phyloP scores from a whole-genome alignment of 2,888 invertebrate genomes.

The Protonemura montana region DNA sequence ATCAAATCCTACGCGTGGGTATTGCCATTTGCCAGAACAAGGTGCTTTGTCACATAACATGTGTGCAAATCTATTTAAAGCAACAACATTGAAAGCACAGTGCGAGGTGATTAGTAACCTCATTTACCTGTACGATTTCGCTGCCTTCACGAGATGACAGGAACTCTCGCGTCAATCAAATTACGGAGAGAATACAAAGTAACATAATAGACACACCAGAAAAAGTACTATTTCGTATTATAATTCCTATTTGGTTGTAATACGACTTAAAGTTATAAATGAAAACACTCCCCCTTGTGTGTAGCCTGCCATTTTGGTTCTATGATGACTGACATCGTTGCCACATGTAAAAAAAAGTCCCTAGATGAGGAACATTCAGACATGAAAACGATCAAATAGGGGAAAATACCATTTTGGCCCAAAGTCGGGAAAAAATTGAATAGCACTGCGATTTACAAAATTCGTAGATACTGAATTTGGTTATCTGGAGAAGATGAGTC shows the following conservation, averaged over 20 bases:
- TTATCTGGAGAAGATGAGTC: too few species aligned
- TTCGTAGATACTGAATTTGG: too few species aligned
- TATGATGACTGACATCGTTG: too few species aligned
- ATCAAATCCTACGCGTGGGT: background rate
- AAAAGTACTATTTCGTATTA: background rate
- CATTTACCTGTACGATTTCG: background rate
- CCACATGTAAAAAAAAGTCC: too few species aligned
- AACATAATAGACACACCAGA: background rate
- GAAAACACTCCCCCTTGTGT: background rate
- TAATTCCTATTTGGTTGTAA: background rate
- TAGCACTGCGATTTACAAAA: too few species aligned
- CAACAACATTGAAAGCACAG: background rate
- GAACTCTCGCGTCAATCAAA: background rate
- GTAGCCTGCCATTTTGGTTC: slow-evolving; percentile 14
- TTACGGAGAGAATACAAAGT: background rate
- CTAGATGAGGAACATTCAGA: too few species aligned
- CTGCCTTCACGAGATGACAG: background rate
- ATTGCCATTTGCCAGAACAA: background rate
- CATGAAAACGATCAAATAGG: too few species aligned
- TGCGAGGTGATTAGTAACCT: background rate
- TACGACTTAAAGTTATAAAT: background rate
- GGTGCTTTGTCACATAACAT: background rate
- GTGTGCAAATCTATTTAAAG: background rate
- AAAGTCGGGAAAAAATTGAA: too few species aligned
- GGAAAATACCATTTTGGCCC: too few species aligned